phyloP scores from a whole-genome alignment of 2,888 invertebrate genomes.

The Heliconius sara region DNA sequence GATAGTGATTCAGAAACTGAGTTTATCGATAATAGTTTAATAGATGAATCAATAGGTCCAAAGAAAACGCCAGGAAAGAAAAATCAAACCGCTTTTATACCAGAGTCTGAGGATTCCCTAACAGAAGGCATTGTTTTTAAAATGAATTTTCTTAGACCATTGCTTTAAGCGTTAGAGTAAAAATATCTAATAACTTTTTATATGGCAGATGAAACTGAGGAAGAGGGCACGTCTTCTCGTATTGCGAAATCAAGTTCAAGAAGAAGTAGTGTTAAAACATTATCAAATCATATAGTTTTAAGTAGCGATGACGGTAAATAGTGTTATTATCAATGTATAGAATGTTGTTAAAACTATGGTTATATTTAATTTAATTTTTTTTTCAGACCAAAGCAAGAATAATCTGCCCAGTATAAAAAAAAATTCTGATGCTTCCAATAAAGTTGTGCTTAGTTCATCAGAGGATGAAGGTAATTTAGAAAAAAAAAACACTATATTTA shows the following conservation, averaged over 20 bases:
- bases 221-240: conserved; percentile 47
- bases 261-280: conserved; percentile 54
- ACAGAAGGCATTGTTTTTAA: conserved; percentile 59
- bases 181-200: background rate
- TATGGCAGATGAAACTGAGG: conserved; percentile 57
- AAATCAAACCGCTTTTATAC: conserved; percentile 70
- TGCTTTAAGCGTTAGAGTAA: background rate
- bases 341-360: background rate
- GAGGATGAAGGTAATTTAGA: conserved; percentile 59
- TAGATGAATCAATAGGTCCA: conserved; percentile 57
- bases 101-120: conserved; percentile 72
- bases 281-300: conserved; percentile 52
- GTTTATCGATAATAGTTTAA: conserved; percentile 70
- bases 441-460: conserved; percentile 64
- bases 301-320: conserved; percentile 72
- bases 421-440: conserved; percentile 57
- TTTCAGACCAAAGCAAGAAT: conserved; percentile 58
- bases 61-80: conserved; percentile 60
- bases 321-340: conserved; percentile 16
- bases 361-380: conserved; percentile 15
- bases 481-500: background rate
- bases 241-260: conserved; percentile 52
- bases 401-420: conserved; percentile 55
- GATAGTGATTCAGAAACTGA: conserved; percentile 68
- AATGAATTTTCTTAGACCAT: background rate